phyloP scores from a whole-genome alignment of 2,888 invertebrate species.

The Capitulum mitella region DNA sequence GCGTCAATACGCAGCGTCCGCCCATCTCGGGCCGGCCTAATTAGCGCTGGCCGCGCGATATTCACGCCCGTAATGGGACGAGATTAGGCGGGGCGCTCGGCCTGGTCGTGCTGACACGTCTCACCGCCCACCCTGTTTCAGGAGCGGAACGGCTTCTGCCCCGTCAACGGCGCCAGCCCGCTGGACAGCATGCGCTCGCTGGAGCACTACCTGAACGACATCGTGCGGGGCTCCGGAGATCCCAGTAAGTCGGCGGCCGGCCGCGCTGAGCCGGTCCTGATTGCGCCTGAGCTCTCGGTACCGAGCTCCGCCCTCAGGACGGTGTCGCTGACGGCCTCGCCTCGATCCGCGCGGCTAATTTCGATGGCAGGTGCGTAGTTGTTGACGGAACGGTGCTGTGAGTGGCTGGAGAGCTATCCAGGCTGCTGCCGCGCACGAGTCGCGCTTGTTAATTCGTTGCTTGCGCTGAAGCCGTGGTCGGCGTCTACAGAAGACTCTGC shows the following conservation, averaged over 20 bases:
- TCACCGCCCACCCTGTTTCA: background rate
- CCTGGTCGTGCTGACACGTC: background rate
- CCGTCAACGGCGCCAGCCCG: constrained; percentile 27
- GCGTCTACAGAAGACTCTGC: too few species aligned
- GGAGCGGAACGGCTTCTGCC: constrained; percentile 9
- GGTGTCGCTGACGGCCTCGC: too few species aligned
- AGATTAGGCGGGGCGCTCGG: too few species aligned
- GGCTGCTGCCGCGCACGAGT: too few species aligned
- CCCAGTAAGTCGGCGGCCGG: constrained; percentile 28
- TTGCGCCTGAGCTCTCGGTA: too few species aligned
- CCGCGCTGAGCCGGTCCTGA: background rate
- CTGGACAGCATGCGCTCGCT: constrained; percentile 36
- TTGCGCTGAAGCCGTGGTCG: too few species aligned
- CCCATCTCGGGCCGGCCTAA: background rate
- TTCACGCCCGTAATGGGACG: background rate
- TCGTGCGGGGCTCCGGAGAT: constrained; percentile 33
- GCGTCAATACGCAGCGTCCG: background rate
- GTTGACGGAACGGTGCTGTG: too few species aligned
- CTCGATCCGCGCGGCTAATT: too few species aligned
- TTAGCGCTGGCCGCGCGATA: background rate
- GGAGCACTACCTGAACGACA: constrained; percentile 35
- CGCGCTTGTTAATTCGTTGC: too few species aligned
- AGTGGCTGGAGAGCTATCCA: too few species aligned
- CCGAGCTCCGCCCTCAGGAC: too few species aligned
- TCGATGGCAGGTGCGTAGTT: too few species aligned